These are phyloP conservation scores for Polydesmus complanatus DNA, from an alignment of 2,888 invertebrate species.

Conservation along the genomic window DNA sequence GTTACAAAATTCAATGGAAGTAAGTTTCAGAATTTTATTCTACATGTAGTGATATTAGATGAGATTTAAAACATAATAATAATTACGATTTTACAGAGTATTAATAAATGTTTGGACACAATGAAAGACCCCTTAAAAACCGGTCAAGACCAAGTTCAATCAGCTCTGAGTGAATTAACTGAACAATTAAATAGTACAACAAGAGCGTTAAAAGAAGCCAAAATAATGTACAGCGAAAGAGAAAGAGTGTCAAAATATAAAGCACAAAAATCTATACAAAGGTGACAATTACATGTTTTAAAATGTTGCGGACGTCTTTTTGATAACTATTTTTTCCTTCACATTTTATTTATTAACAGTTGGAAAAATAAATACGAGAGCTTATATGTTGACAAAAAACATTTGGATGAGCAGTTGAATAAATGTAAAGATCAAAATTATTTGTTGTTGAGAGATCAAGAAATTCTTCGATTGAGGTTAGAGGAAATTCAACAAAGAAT, in stretches of 20 bases:
- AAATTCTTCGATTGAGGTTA: not conserved
- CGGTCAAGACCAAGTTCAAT: not conserved
- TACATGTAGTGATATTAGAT: too few relatives aligned
- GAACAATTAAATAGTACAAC: not conserved
- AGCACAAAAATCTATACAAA: not conserved
- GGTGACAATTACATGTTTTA: too few relatives aligned
- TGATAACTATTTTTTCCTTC: too few relatives aligned
- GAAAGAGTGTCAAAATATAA: not conserved
- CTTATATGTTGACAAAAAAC: not conserved
- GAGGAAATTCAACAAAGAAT: not conserved
- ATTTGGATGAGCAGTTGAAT: not conserved
- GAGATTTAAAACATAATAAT: not conserved
- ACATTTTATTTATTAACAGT: too few relatives aligned
- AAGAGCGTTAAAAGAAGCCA: not conserved
- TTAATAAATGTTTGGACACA: not conserved
- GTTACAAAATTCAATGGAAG: not conserved
- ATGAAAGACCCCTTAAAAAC: not conserved
- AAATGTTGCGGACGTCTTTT: too few relatives aligned
- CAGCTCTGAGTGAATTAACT: not conserved
- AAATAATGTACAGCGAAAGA: not conserved
- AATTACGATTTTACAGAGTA: not conserved
- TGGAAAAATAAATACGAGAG: not conserved
- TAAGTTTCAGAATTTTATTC: too few relatives aligned
- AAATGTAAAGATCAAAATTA: not conserved
- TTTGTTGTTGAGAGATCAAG: not conserved